Evolutionary conservation across 2,888 invertebrate species (phyloP), one percentile per base, ranked within the genome.

Genomic region (Lochmaea crataegi): DNA sequence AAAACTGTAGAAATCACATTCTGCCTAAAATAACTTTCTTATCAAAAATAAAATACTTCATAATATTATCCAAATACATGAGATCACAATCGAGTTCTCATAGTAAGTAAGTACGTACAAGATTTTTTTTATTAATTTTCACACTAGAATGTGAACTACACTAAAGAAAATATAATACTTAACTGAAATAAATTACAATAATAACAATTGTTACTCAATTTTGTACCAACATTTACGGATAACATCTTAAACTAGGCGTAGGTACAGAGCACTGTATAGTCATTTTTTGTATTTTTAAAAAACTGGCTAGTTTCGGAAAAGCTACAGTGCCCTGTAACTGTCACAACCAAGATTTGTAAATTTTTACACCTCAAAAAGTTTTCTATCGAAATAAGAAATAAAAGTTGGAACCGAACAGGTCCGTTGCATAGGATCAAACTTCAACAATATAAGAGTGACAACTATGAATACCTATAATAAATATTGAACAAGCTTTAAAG

Each of bases 201-300:
- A 71, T 53, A 71, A 70, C 57, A 63, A 45, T 65, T 66, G 68
- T 71, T 68, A 66, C 68, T 74, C 66, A 71, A 68, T 72, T 75
- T 76, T 76, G 76, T 76, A 76, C 76, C 75, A 76, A 75, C 75
- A 68, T 70, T 71, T 68, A 70, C 71, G 57, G 22, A 69, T 65
- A 69, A 69, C 56, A 65, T 22, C 57, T 64, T 42, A 72, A 41
- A 68, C 53, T 53, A 53, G 7, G 1, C 10, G 12, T n/a, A n/a
- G n/a, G n/a, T 38, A 68, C 68, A 61, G 12, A 61, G 26, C n/a
- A 18, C 5, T 61, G 5, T 42, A 9, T 60, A 60, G 14, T 45
- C 1, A 32, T 32, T 4, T 32, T 32, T 32, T 32, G 32, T 32
- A 32, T 32, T 32, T 32, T 32, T 5, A 32, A 4, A 32, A 32